A percentile compares a stretch with the other conserved stretches of the same genome.
Conservation (phyloP, 2,888 invertebrate genomes). For the Tineola bisselliella region DNA sequence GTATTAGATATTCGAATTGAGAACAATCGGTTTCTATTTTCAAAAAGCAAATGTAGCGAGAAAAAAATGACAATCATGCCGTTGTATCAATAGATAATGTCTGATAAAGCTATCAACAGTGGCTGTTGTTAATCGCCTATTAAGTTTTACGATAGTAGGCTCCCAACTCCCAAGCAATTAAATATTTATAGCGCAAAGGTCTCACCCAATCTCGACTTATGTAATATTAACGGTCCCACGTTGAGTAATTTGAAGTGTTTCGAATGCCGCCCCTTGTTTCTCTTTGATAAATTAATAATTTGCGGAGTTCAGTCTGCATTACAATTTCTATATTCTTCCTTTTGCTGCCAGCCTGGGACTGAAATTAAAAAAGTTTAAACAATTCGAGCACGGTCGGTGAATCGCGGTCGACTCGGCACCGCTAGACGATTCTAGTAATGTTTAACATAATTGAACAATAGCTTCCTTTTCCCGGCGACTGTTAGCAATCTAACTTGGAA, state of each 20-base stretch:
- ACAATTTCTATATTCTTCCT: conserved; percentile 5
- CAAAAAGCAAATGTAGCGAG: neutral
- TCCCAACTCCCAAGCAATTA: conserved; percentile 7
- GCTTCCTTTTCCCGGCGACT: neutral
- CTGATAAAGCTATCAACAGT: conserved; percentile 11
- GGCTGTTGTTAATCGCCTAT: conserved; percentile 12
- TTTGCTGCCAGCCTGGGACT: neutral
- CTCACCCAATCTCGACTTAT: conserved; percentile 12
- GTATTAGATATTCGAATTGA: neutral
- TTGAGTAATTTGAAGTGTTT: conserved; percentile 5
- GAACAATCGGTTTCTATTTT: neutral
- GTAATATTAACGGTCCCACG: conserved; percentile 12
- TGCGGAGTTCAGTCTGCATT: neutral
- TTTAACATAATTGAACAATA: conserved; percentile 10
- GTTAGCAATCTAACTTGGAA: conserved; percentile 9
- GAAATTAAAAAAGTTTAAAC: neutral
- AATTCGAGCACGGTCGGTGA: neutral
- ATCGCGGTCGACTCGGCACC: neutral
- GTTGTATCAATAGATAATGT: neutral
- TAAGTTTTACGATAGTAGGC: conserved; percentile 14
- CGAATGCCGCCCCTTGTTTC: conserved; percentile 6
- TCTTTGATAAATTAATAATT: conserved; percentile 12
- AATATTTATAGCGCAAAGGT: conserved; percentile 14
- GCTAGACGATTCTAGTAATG: neutral
- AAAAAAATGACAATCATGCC: neutral